A percentile compares a stretch with the other conserved stretches of the same genome.
phyloP scores from a whole-genome alignment of 2,888 invertebrate species.

The Himalopsyche kuldschensis region DNA sequence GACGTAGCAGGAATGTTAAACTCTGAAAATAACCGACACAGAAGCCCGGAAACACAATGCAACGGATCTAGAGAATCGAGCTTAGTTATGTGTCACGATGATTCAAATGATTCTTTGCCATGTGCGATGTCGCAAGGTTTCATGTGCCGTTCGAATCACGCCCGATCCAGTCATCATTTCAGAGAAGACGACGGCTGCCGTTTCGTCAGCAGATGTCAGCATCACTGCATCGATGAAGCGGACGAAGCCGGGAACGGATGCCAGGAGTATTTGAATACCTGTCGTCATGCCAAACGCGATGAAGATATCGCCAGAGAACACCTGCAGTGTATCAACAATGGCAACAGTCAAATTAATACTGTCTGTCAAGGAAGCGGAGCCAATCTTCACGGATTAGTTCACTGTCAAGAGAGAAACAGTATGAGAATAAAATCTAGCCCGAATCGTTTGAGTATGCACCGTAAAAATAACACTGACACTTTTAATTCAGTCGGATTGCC shows the following conservation, averaged over 20 bases:
- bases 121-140: neutral
- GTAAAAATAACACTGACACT: constrained; percentile 1
- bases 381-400: neutral
- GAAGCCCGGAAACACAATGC: neutral
- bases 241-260: neutral
- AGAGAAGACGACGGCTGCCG: neutral
- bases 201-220: neutral
- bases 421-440: constrained; percentile 25
- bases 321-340: neutral
- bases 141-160: neutral
- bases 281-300: neutral
- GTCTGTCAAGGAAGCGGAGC: constrained; percentile 2
- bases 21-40: neutral
- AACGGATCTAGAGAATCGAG: neutral
- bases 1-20: neutral
- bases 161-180: neutral
- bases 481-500: constrained; percentile 29
- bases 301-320: neutral
- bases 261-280: neutral
- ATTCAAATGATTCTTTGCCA: neutral
- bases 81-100: neutral
- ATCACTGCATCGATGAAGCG: neutral
- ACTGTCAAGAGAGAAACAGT: constrained; percentile 6
- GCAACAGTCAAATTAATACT: neutral
- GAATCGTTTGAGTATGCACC: constrained; percentile 26